Evolutionary conservation across 2,888 invertebrate genomes (phyloP), one percentile per base, ranked within the genome.

Genomic region (Harpalus rufipes): DNA sequence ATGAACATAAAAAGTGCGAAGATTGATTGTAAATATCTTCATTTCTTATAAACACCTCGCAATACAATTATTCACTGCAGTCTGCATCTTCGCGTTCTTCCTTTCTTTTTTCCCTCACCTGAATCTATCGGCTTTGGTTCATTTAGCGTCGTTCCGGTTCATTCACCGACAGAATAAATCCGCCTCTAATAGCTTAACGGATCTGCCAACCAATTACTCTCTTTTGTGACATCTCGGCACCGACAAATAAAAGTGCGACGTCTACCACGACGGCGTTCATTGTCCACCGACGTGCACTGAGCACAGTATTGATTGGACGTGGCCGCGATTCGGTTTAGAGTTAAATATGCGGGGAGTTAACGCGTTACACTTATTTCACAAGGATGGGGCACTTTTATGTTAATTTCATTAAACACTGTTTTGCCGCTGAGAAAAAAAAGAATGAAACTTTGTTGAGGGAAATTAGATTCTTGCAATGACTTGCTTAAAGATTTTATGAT

Each of bases 121-220:
- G 56, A 6, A 14, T 61, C 59, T 61, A 18, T 61, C 59, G 18
- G 18, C 18, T 14, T 32, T n/a, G 72, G 39, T 72, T 72, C 72
- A 72, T 72, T 72, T 72, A n/a, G 72, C 32, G 72, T 7, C 72
- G 72, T 72, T 72, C 72, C 41, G 72, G 41, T 72, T 72, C 72
- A 72, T 72, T 72, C 72, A 72, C 39, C 14, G 72, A 72, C 72
- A 72, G 72, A 72, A 72, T 72, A 72, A 72, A 72, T 72, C 72
- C 72, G 44, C 8, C n/a, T 32, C 25, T 72, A 72, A 72, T 72
- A 72, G 72, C 72, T 72, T 72, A 72, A 72, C 72, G 72, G 72
- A 72, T 72, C 72, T 72, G 72, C 44, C 72, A 44, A 39, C 72
- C 72, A 72, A 72, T 72, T 72, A 72, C 72, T 39, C 44, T 72